Base-by-base conservation (phyloP, 1,140 invertebrate genomes). In the Drosophila bifasciata region DNA sequence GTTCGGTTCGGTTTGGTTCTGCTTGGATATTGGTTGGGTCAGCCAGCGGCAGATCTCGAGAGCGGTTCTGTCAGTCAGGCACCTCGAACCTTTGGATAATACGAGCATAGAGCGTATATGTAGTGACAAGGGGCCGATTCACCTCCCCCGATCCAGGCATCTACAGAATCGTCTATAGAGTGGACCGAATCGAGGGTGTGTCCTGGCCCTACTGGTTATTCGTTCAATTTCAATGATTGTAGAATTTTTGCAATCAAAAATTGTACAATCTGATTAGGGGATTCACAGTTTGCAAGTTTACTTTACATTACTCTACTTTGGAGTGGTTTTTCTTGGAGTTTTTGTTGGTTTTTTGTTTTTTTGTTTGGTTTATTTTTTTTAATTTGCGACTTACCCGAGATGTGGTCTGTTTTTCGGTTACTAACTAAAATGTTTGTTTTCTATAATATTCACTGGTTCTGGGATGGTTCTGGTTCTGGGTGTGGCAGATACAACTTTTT, bases 31-130 rank as follows among this genome's bases (percentile, higher is more conserved):
- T 62, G 71, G 48, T 76, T 79, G 70, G 63, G 80, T 76, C 83
- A 77, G 60, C 68, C 43, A 51, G 66, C 64, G 74, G 79, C 83
- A 83, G 83, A 76, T 89, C 79, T 52, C 74, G 59, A 78, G 61
- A 78, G 58, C 81, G 62, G 78, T 74, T 86, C 77, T 80, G 72
- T 80, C 76, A 64, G 76, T 83, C 84, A 68, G 79, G 76, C 80
- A 80, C 76, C 78, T 85, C 60, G 83, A 88, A 88, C 83, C 83
- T 88, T 88, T 88, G 83, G 79, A 88, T 88, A 88, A 88, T 88
- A 89, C 83, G 83, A 88, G 84, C 84, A 88, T 88, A 89, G 75
- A 88, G 78, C 83, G 84, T 79, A 88, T 75, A 89, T 81, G 77
- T 86, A 86, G 62, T 85, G 67, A 45, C 56, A 74, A 55, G 59